Evolutionary conservation across 2,797 vertebrate genomes (phyloP).

Genomic region (Ispidina picta): DNA sequence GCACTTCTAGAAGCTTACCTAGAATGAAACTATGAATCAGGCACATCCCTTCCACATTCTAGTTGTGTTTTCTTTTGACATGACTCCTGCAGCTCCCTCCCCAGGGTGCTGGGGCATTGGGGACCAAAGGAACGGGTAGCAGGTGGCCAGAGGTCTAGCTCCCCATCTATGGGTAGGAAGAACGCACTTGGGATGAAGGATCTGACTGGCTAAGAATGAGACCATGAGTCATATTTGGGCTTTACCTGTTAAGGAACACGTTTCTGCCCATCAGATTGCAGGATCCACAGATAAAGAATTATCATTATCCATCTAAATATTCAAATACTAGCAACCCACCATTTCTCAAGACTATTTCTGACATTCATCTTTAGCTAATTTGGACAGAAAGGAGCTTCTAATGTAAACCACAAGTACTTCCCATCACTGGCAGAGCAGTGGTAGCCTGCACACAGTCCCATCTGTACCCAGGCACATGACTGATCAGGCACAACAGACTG

Average conservation of each 20-base stretch:
- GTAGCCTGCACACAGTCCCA: too few relatives aligned
- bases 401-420: background rate
- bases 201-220: conserved; percentile 7
- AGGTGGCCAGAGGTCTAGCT: conserved; percentile 7
- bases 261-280: conserved; percentile 12
- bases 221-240: background rate
- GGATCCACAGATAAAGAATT: conserved; percentile 25
- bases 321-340: background rate
- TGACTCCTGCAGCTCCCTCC: background rate
- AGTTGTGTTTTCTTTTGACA: rapidly evolving
- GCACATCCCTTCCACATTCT: rapidly evolving
- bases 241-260: conserved; percentile 26
- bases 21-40: background rate
- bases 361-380: background rate
- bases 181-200: conserved; percentile 7
- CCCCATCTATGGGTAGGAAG: background rate
- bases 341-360: background rate
- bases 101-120: rapidly evolving
- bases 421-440: too few relatives aligned
- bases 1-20: background rate
- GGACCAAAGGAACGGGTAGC: background rate
- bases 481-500: background rate
- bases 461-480: background rate
- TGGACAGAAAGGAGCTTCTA: background rate
- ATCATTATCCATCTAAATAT: background rate